Conservation (phyloP, 1,140 invertebrate genomes). For the Drosophila saltans region DNA sequence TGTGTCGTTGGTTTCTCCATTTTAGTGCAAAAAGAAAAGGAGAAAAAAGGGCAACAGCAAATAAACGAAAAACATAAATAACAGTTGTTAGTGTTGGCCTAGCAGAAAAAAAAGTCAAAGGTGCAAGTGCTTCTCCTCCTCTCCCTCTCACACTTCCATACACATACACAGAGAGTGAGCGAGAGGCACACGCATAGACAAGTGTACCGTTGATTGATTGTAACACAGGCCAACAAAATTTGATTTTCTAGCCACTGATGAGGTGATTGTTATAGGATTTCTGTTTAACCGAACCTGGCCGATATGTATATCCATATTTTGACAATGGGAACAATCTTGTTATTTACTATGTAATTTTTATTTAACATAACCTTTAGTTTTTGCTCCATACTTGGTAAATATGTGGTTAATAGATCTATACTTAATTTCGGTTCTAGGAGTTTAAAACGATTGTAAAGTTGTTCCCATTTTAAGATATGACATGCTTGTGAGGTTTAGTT, state of each 20-base stretch:
- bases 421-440: too few relatives aligned
- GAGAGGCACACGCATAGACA: slow-evolving; percentile 2
- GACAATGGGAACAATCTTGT: too few relatives aligned
- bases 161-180: slow-evolving; percentile 5
- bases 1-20: background rate
- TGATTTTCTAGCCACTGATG: background rate
- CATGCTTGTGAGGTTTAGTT: background rate
- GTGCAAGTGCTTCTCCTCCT: slow-evolving; percentile 54
- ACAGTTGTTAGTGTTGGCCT: slow-evolving; percentile 14
- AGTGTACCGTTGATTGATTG: slow-evolving; percentile 39
- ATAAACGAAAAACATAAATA: slow-evolving; percentile 5
- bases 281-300: too few relatives aligned
- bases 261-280: background rate
- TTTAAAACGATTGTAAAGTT: background rate
- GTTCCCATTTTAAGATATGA: too few relatives aligned
- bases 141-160: slow-evolving; percentile 21
- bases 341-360: too few relatives aligned
- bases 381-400: too few relatives aligned
- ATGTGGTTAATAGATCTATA: too few relatives aligned
- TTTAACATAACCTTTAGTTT: too few relatives aligned
- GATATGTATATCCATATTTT: too few relatives aligned
- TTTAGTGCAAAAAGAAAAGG: background rate
- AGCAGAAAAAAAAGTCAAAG: slow-evolving; percentile 42
- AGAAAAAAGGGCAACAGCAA: background rate
- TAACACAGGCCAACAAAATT: slow-evolving; percentile 13